Conservation (phyloP, 2,797 vertebrate species). For the Danio jaintianensis region DNA sequence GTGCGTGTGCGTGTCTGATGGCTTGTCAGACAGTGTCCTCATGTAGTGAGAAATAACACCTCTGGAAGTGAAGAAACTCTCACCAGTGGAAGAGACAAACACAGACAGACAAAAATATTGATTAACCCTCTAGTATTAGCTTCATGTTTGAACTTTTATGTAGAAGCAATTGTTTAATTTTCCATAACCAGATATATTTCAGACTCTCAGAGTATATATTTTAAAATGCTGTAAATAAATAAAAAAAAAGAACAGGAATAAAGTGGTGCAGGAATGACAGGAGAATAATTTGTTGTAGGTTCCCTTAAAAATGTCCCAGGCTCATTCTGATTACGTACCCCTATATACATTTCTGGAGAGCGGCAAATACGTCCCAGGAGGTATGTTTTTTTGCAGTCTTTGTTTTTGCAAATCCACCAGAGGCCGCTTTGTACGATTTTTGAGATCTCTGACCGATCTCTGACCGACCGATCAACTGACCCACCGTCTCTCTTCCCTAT, state of each 20-base stretch:
- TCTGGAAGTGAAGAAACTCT: slow-evolving; percentile 44
- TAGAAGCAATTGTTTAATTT: neutral
- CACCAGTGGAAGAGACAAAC: neutral
- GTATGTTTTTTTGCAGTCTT: no score
- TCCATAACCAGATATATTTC: neutral
- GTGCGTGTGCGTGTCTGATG: neutral
- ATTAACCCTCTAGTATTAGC: neutral
- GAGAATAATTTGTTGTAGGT: no score
- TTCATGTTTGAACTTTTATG: neutral
- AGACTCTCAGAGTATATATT: neutral
- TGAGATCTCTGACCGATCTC: no score
- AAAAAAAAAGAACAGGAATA: neutral
- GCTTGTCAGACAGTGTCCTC: slow-evolving; percentile 25
- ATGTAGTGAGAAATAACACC: slow-evolving; percentile 52
- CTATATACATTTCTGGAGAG: no score
- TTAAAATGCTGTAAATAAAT: neutral
- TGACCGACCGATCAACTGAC: no score
- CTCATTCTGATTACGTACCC: no score
- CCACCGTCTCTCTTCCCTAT: no score
- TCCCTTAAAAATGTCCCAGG: no score
- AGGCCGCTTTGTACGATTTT: no score
- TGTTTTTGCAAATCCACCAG: no score
- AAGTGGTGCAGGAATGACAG: no score
- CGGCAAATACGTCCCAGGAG: no score
- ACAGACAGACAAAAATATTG: neutral